phyloP scores from a whole-genome alignment of 1,140 invertebrate genomes.

The Drosophila sucinea region DNA sequence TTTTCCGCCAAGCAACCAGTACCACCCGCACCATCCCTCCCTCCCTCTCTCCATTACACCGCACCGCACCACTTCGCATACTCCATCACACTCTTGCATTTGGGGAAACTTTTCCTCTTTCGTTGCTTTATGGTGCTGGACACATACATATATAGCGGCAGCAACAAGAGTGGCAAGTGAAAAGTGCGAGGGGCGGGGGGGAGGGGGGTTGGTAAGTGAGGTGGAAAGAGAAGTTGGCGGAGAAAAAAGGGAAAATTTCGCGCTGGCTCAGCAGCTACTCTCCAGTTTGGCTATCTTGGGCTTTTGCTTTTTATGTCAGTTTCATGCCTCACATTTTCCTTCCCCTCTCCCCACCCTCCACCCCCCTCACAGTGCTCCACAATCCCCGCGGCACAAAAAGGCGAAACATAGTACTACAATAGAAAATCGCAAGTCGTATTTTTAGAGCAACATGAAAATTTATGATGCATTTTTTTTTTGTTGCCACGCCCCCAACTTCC shows the following conservation, averaged over 20 bases:
- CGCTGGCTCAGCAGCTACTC: conserved; percentile 23
- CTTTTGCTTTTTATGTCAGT: conserved; percentile 63
- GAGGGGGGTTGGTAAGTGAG: neutral
- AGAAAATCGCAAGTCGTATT: conserved; percentile 73
- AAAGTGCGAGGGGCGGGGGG: neutral
- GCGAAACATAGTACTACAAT: conserved; percentile 54
- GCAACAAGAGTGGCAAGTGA: conserved; percentile 23
- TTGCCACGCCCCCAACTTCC: neutral
- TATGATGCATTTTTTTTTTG: conserved; percentile 71
- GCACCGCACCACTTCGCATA: neutral
- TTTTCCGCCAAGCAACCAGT: conserved; percentile 29
- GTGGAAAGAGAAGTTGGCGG: neutral
- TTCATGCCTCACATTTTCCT: conserved; percentile 42
- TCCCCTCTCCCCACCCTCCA: conserved; percentile 15
- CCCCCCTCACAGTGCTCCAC: neutral
- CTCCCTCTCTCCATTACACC: neutral
- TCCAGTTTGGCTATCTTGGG: conserved; percentile 57
- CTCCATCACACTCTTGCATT: conserved; percentile 4
- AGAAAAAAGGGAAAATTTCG: conserved; percentile 5
- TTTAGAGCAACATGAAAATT: conserved; percentile 77
- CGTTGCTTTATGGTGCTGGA: conserved; percentile 70
- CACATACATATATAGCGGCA: conserved; percentile 57
- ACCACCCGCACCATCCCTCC: neutral
- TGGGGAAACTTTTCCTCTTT: conserved; percentile 22
- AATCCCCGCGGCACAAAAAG: conserved; percentile 4